Evolutionary conservation across 2,888 invertebrate genomes (phyloP).

Genomic region (Malthinus flaveolus): DNA sequence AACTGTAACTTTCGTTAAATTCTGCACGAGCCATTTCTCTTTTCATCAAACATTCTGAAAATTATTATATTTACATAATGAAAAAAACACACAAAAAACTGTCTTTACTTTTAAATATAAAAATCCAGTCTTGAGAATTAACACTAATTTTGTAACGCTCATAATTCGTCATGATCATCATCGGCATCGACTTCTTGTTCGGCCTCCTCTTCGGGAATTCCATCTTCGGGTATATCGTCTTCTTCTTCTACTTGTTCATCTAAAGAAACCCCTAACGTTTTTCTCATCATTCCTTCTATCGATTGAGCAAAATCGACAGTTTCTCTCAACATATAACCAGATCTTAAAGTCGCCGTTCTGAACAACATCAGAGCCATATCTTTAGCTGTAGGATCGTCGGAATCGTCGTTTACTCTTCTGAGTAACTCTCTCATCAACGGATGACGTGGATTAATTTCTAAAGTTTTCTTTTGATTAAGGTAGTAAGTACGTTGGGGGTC

Average conservation of each 20-base stretch:
- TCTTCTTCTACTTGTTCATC: slow-evolving; percentile 66
- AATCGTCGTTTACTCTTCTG: slow-evolving; percentile 76
- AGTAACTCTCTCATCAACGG: slow-evolving; percentile 92
- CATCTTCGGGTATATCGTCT: slow-evolving; percentile 53
- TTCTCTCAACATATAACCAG: slow-evolving; percentile 91
- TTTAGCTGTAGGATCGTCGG: slow-evolving; percentile 76
- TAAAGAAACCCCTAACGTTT: slow-evolving; percentile 74
- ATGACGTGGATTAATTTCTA: slow-evolving; percentile 97
- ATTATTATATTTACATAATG: no score
- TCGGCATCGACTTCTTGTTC: slow-evolving; percentile 46
- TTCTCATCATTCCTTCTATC: slow-evolving; percentile 88
- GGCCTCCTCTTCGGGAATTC: slow-evolving; percentile 53
- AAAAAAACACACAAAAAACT: no score
- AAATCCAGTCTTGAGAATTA: slow-evolving; percentile 22
- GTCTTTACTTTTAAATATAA: neutral
- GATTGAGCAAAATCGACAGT: slow-evolving; percentile 86
- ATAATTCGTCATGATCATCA: slow-evolving; percentile 65
- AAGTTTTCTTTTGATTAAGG: slow-evolving; percentile 90
- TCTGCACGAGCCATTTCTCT: no score
- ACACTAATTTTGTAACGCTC: neutral
- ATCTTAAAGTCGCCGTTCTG: slow-evolving; percentile 88
- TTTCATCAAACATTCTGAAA: no score
- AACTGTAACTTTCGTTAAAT: no score
- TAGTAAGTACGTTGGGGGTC: slow-evolving; percentile 90
- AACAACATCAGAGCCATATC: slow-evolving; percentile 89